Percentiles rank a stretch among this genome's conserved stretches.
These are phyloP conservation scores for Neopelma chrysocephalum DNA, from an alignment of 2,797 vertebrate species.

Conservation along the genomic window DNA sequence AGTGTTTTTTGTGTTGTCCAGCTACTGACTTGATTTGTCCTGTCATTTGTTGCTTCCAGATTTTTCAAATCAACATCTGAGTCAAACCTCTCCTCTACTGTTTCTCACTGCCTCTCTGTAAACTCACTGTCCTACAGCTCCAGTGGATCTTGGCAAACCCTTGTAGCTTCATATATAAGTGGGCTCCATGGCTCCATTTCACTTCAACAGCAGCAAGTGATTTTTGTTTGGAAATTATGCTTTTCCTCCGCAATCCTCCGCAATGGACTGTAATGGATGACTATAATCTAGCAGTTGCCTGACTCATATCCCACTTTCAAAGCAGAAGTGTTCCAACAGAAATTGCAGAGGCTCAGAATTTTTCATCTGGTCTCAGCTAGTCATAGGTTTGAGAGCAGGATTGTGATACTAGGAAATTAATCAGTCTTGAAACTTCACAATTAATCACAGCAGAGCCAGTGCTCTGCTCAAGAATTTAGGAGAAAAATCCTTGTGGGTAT, in stretches of 20 bases:
- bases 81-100: not conserved
- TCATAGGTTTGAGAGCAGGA: not conserved
- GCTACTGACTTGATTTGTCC: not conserved
- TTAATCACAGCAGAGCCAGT: constrained; percentile 4
- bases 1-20: not conserved
- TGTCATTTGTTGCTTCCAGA: not conserved
- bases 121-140: not conserved
- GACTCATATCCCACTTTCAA: not conserved
- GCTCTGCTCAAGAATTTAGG: not conserved
- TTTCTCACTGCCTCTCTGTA: not conserved
- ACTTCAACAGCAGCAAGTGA: not conserved
- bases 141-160: not conserved
- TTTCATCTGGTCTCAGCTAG: not conserved
- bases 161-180: not conserved
- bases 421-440: not conserved
- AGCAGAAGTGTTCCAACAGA: not conserved
- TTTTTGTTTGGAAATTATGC: not conserved
- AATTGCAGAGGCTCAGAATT: not conserved
- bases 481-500: not conserved
- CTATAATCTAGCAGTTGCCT: not conserved
- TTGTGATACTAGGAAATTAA: not conserved
- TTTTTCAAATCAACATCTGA: not conserved
- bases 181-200: not conserved
- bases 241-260: not conserved
- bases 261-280: not conserved